Evolutionary conservation across 2,113 vertebrate species (phyloP), one percentile per base, ranked within the genome.

Genomic region (Xiphophorus couchianus): DNA sequence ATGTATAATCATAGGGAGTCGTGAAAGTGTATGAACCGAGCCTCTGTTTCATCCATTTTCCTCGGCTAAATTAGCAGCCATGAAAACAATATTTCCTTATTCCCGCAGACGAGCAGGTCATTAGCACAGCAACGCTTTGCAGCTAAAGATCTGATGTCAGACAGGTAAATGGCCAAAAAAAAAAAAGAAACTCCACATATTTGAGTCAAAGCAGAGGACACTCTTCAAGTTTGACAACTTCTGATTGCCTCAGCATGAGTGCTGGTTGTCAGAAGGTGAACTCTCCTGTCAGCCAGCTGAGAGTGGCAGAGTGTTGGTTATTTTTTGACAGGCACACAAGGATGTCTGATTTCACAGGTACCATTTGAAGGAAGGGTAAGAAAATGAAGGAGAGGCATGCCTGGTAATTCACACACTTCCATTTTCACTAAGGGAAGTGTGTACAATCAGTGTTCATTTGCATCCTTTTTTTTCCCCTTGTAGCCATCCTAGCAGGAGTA

Each of bases 191-290:
- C 35, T 11, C 35, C 29, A 64, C 29, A 33, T 58, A 58, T 58
- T 58, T 58, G 25, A 67, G 27, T 27, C 78, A 51, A 66, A 61
- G 81, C 84, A 33, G 69, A 89, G 85, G 87, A 88, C 84, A 66
- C 88, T 54, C 48, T 86, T 81, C 79, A 80, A 69, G 61, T 84
- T 77, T 90, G 90, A 90, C 90, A 89, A 85, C 80, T 90, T 90
- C 85, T 91, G 90, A 93, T 92, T 92, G 88, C 86, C 78, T 85
- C 86, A 69, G 80, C 37, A 68, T 74, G 78, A 30, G 10, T 12
- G 42, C 71, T 9, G n/a, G 76, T 74, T 85, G 87, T 87, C 82
- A 82, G 82, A 31, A 74, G 30, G 62, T 68, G 71, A 85, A 88
- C 76, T 83, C 79, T 78, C 66, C 77, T 69, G 82, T 86, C 81